A percentile compares a stretch with the other conserved stretches of the same genome.
These are phyloP conservation scores for Callorhinus ursinus DNA, from an alignment of 2,113 vertebrate species.

Conservation along the genomic window DNA sequence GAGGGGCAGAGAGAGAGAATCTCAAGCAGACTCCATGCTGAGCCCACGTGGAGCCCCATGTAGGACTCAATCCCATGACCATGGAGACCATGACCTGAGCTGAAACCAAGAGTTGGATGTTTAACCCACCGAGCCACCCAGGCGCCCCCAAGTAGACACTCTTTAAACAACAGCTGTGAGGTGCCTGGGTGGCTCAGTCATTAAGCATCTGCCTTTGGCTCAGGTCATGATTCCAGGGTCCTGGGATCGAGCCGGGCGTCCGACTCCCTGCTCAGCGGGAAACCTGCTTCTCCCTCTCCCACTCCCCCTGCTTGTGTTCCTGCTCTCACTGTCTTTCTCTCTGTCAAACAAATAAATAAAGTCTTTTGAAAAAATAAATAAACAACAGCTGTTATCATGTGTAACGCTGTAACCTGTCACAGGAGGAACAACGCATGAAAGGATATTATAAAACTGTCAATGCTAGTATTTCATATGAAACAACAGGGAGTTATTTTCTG, in stretches of 20 bases:
- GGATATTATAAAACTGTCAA: background rate
- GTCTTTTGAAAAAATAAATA: too few relatives aligned
- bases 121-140: background rate
- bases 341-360: too few relatives aligned
- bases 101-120: background rate
- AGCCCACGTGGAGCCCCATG: background rate
- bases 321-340: too few relatives aligned
- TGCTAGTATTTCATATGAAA: background rate
- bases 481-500: background rate
- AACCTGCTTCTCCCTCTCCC: too few relatives aligned
- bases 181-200: too few relatives aligned
- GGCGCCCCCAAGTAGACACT: background rate
- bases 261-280: too few relatives aligned
- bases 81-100: background rate
- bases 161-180: background rate
- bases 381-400: background rate
- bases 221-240: too few relatives aligned
- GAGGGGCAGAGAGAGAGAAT: background rate
- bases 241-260: too few relatives aligned
- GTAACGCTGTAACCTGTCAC: fast-evolving
- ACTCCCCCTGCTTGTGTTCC: too few relatives aligned
- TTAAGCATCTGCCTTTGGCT: too few relatives aligned
- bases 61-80: background rate
- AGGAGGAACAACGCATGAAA: background rate
- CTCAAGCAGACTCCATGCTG: background rate